A percentile compares a stretch with the other conserved stretches of the same genome.
Conservation (phyloP, 35 echinoderm and acorn worm genomes). For the Apostichopus japonicus region DNA sequence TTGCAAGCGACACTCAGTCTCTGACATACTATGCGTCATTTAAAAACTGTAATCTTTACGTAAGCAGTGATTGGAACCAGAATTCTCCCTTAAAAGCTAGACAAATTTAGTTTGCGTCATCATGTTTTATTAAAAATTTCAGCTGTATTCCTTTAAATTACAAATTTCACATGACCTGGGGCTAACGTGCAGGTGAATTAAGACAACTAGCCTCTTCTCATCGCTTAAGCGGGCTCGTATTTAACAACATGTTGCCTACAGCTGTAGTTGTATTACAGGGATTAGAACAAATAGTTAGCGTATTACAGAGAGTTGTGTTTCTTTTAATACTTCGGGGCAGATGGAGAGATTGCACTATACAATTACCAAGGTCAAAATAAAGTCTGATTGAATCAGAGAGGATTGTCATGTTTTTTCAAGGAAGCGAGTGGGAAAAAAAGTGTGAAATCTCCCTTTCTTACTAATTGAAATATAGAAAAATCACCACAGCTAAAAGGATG, state of each 20-base stretch:
- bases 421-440: background rate
- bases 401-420: constrained; percentile 19
- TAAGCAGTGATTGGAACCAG: too few relatives aligned
- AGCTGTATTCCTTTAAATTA: background rate
- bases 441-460: constrained; percentile 35
- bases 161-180: background rate
- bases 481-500: background rate
- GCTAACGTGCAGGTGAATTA: constrained; percentile 43
- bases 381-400: constrained; percentile 39
- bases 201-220: background rate
- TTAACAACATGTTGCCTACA: constrained; percentile 19
- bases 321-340: constrained; percentile 30
- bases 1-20: background rate
- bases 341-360: constrained; percentile 41
- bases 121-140: background rate
- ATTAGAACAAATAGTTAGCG: constrained; percentile 39
- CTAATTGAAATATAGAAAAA: constrained; percentile 21
- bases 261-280: constrained; percentile 37
- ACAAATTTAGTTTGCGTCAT: too few relatives aligned
- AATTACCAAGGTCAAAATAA: constrained; percentile 46
- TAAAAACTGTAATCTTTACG: too few relatives aligned
- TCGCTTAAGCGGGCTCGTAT: constrained; percentile 12
- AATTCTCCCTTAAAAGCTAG: too few relatives aligned
- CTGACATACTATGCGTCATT: too few relatives aligned
- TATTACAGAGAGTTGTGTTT: constrained; percentile 25